Base-by-base conservation (phyloP, 2,888 invertebrate species). In the Margaritifera margaritifera region DNA sequence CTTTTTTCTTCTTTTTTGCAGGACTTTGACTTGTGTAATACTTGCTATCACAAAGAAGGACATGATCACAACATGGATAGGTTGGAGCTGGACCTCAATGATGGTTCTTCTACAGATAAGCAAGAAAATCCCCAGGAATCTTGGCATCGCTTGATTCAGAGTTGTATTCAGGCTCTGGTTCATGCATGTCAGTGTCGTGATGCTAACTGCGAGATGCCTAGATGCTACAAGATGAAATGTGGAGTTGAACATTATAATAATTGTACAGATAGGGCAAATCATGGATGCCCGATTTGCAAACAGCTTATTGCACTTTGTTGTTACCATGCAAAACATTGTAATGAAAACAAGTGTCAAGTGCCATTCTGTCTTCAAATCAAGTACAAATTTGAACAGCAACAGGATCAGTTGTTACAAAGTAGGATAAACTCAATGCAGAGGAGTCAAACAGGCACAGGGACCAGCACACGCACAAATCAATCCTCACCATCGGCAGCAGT, bases 281-380 rank as follows among this genome's bases (percentile, higher is more conserved):
- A 97, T 83, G 97, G 96, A 78, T 99, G 99, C 90, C 97, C 97
- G 0, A 97, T 99, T 81, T 99, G 99, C 93, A 99, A 99, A 91
- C 99, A 99, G 90, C 94, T 99, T 64, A 97, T 99, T 87, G 98
- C 98, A 54, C 91, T 99, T 72, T 99, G 99, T 90, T 99, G 98
- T 90, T 99, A 98, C 91, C 99, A 99, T 90, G 98, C 99, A 62
- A 99, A 98, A 91, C 97, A 98, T 92, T 99, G 99, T 91, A 90
- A 90, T 79, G 92, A 92, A 82, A 94, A 94, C 74, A 97, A 98
- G 91, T 99, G 98, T 91, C 95, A 95, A 69, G 98, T 99, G 89
- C 99, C 99, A 75, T 99, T 98, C 94, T 99, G 99, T 92, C 94
- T 94, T 86, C 98, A 97, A 89, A 98, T 99, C 89, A 98, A 99